phyloP scores from a whole-genome alignment of 1,140 invertebrate species.

The Monomorium pharaonis region DNA sequence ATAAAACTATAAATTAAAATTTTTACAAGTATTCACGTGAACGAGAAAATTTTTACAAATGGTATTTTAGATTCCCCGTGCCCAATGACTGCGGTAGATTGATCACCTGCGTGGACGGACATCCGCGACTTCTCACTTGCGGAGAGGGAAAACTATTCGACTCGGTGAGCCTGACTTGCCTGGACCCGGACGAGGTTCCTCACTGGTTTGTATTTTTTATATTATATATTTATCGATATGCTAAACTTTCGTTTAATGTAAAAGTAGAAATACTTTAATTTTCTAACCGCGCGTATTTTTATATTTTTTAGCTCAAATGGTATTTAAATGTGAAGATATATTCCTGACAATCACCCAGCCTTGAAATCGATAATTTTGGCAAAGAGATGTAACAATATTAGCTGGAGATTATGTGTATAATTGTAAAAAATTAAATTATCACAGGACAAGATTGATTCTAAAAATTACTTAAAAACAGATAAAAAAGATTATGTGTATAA shows the following conservation, averaged over 20 bases:
- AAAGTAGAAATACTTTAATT: no score
- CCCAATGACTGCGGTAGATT: conserved; percentile 93
- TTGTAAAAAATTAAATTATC: conserved; percentile 6
- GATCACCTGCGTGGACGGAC: conserved; percentile 95
- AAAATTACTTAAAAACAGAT: background rate
- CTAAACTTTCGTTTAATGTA: no score
- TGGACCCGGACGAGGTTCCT: conserved; percentile 91
- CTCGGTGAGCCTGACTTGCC: conserved; percentile 92
- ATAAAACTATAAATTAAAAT: background rate
- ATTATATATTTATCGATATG: background rate
- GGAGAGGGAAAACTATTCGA: conserved; percentile 95
- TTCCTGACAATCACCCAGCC: background rate
- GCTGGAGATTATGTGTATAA: background rate
- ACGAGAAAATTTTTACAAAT: background rate
- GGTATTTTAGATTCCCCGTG: conserved; percentile 89
- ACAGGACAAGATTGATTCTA: background rate
- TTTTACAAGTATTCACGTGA: background rate
- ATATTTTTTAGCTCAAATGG: conserved; percentile 20
- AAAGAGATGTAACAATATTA: background rate
- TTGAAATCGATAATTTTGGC: background rate
- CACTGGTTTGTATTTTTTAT: conserved; percentile 84
- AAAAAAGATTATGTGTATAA: background rate
- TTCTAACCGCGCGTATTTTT: no score
- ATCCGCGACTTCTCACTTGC: conserved; percentile 94
- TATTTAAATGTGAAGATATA: background rate